Evolutionary conservation across 2,888 invertebrate species (phyloP).

Genomic region (Tetragonula carbonaria): DNA sequence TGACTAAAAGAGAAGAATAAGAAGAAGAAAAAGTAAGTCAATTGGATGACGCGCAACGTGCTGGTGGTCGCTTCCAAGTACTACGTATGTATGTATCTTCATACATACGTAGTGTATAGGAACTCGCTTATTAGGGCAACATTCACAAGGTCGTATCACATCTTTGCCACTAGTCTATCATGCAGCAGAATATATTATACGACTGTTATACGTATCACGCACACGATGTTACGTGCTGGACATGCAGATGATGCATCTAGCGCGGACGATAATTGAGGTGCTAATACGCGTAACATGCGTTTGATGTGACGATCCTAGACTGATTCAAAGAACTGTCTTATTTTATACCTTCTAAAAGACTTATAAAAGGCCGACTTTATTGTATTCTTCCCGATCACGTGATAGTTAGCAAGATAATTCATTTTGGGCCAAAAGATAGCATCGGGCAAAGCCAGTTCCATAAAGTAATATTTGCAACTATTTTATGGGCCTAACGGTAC

Average conservation of each 20-base stretch:
- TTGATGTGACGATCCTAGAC: constrained; percentile 1
- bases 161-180: constrained; percentile 60
- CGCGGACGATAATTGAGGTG: constrained; percentile 40
- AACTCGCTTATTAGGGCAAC: constrained; percentile 71
- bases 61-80: neutral
- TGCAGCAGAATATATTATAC: constrained; percentile 72
- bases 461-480: no score
- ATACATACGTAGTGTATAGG: neutral
- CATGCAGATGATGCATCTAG: constrained; percentile 55
- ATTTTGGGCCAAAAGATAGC: no score
- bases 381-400: no score
- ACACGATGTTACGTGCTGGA: constrained; percentile 60
- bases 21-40: constrained; percentile 18
- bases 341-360: no score
- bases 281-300: constrained; percentile 22
- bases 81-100: no score
- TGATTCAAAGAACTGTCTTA: no score
- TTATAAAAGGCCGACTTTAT: no score
- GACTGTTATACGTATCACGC: constrained; percentile 59
- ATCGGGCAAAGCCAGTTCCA: no score
- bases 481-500: no score
- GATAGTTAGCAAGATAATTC: no score
- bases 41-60: neutral
- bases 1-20: neutral
- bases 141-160: constrained; percentile 72